phyloP scores from a whole-genome alignment of 2,797 vertebrate genomes.

The Lepus oiostolus region DNA sequence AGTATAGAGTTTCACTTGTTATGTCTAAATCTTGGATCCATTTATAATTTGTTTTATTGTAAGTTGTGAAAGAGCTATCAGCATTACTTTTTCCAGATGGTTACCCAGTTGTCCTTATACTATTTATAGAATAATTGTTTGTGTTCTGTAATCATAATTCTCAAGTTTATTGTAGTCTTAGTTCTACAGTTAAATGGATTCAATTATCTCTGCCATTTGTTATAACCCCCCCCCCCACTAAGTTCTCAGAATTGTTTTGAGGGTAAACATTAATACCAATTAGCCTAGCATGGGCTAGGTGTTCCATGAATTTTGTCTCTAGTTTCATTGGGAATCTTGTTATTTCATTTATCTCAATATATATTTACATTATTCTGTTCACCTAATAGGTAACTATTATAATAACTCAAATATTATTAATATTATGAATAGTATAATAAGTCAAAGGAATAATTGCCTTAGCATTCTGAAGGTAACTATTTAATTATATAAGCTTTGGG shows the following conservation, averaged over 20 bases:
- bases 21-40: not conserved
- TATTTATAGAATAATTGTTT: slow-evolving; percentile 53
- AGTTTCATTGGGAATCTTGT: not conserved
- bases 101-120: slow-evolving; percentile 34
- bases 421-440: too few relatives aligned
- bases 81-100: slow-evolving; percentile 44
- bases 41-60: slow-evolving; percentile 31
- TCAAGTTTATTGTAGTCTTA: slow-evolving; percentile 28
- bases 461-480: not conserved
- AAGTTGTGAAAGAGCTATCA: slow-evolving; percentile 29
- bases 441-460: not conserved
- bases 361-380: not conserved
- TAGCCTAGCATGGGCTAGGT: not conserved
- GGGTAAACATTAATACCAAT: slow-evolving; percentile 13
- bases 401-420: not conserved
- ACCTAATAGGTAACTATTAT: slow-evolving; percentile 43
- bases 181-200: not conserved
- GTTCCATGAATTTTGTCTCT: slow-evolving; percentile 32
- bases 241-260: slow-evolving; percentile 38
- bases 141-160: slow-evolving; percentile 28
- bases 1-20: slow-evolving; percentile 6
- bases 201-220: not conserved
- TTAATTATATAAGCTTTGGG: not conserved
- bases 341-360: not conserved
- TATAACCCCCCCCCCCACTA: not conserved